Conservation (phyloP, 1,140 invertebrate genomes). For the Nasonia vitripennis region DNA sequence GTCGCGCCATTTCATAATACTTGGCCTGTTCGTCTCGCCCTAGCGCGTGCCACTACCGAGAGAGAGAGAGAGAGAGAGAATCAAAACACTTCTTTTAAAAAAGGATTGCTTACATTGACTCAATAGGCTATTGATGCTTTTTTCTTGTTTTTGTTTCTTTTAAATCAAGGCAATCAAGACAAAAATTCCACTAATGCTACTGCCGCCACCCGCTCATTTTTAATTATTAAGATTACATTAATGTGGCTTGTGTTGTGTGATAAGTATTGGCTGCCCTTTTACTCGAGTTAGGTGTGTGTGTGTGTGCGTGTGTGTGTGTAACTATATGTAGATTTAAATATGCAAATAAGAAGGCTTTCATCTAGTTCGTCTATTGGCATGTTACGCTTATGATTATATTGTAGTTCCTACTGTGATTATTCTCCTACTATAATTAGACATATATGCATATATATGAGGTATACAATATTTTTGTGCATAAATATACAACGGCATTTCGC, state of each 20-base stretch:
- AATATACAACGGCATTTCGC: conserved; percentile 65
- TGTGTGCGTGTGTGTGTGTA: neutral
- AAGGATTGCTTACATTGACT: conserved; percentile 28
- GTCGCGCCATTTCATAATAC: conserved; percentile 99
- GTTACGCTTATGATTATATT: conserved; percentile 38
- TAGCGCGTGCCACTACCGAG: conserved; percentile 96
- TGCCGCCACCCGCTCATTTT: conserved; percentile 38
- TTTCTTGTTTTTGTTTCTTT: conserved; percentile 15
- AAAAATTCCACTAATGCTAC: conserved; percentile 46
- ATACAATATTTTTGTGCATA: conserved; percentile 2
- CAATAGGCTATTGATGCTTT: conserved; percentile 12
- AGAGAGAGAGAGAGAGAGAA: conserved; percentile 62
- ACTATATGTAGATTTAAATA: neutral
- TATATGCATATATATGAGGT: too few relatives aligned
- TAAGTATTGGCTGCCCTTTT: conserved; percentile 49
- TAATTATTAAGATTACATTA: conserved; percentile 12
- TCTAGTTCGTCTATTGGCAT: conserved; percentile 39
- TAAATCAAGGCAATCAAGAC: conserved; percentile 43
- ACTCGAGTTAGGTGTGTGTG: conserved; percentile 14
- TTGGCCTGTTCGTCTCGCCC: conserved; percentile 98
- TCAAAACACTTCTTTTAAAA: conserved; percentile 66
- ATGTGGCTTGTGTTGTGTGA: conserved; percentile 50
- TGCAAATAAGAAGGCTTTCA: conserved; percentile 23
- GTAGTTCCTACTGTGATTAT: neutral
- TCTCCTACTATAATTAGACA: neutral